These are phyloP conservation scores for Callionymus lyra DNA, from an alignment of 2,113 vertebrate species.

Conservation along the genomic window DNA sequence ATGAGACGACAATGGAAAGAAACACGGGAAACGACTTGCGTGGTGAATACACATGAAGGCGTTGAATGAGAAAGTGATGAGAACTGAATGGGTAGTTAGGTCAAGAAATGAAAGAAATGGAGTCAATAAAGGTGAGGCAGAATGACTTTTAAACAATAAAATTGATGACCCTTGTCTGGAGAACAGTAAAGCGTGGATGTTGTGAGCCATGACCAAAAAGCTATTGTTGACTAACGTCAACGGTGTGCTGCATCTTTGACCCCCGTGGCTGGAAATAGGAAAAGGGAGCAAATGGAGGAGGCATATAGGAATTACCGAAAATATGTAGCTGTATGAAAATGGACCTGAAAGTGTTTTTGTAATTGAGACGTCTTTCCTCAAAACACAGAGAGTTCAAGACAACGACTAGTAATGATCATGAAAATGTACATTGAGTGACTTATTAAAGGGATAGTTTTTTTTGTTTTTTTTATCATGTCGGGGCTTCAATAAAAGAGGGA, in stretches of 20 bases:
- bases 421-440: conserved; percentile 54
- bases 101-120: conserved; percentile 71
- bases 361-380: conserved; percentile 12
- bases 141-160: conserved; percentile 77
- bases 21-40: conserved; percentile 51
- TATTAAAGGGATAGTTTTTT: not conserved
- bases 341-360: conserved; percentile 36
- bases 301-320: conserved; percentile 55
- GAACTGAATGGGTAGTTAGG: conserved; percentile 67
- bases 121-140: conserved; percentile 66
- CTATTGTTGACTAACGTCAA: conserved; percentile 62
- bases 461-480: not conserved
- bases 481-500: not conserved
- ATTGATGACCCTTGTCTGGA: conserved; percentile 62
- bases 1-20: conserved; percentile 46
- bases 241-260: conserved; percentile 54
- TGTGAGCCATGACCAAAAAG: conserved; percentile 63
- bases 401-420: conserved; percentile 55
- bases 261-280: conserved; percentile 58
- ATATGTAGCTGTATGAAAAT: conserved; percentile 14
- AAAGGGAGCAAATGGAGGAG: conserved; percentile 36
- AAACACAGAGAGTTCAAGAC: conserved; percentile 21
- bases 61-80: conserved; percentile 33
- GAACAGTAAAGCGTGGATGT: conserved; percentile 51
- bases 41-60: conserved; percentile 53